Evolutionary conservation across 2,797 vertebrate genomes (phyloP).

Genomic region (Microchirus variegatus): DNA sequence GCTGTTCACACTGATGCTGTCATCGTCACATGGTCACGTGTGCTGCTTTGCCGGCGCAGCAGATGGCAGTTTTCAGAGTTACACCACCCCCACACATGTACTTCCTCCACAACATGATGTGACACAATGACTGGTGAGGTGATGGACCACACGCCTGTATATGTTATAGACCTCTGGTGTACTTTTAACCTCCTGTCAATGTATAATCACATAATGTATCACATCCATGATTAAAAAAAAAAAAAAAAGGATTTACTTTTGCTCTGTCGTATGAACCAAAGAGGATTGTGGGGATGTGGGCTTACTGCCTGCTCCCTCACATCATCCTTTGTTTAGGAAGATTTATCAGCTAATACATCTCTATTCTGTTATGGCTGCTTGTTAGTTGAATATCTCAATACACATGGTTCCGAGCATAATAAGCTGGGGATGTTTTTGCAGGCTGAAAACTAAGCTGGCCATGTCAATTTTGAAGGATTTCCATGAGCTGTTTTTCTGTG

Average conservation of each 20-base stretch:
- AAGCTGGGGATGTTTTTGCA: slow-evolving; percentile 12
- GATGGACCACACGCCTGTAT: slow-evolving; percentile 45
- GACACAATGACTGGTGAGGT: slow-evolving; percentile 59
- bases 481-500: slow-evolving; percentile 50
- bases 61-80: slow-evolving; percentile 77
- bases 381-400: slow-evolving; percentile 23
- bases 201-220: slow-evolving; percentile 46
- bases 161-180: slow-evolving; percentile 21
- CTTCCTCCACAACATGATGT: slow-evolving; percentile 51
- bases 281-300: slow-evolving; percentile 40
- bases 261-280: slow-evolving; percentile 29
- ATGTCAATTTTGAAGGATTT: slow-evolving; percentile 62
- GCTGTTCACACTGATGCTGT: slow-evolving; percentile 59
- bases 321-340: slow-evolving; percentile 26
- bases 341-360: slow-evolving; percentile 43
- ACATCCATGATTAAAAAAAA: slow-evolving; percentile 49
- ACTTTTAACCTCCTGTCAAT: slow-evolving; percentile 37
- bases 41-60: slow-evolving; percentile 61
- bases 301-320: slow-evolving; percentile 17
- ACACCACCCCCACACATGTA: slow-evolving; percentile 49
- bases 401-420: slow-evolving; percentile 8
- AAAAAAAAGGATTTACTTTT: slow-evolving; percentile 38
- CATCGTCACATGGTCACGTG: slow-evolving; percentile 67
- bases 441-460: slow-evolving; percentile 48
- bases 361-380: slow-evolving; percentile 18